Evolutionary conservation across 2,797 vertebrate genomes (phyloP).

Genomic region (Mastacembelus armatus): DNA sequence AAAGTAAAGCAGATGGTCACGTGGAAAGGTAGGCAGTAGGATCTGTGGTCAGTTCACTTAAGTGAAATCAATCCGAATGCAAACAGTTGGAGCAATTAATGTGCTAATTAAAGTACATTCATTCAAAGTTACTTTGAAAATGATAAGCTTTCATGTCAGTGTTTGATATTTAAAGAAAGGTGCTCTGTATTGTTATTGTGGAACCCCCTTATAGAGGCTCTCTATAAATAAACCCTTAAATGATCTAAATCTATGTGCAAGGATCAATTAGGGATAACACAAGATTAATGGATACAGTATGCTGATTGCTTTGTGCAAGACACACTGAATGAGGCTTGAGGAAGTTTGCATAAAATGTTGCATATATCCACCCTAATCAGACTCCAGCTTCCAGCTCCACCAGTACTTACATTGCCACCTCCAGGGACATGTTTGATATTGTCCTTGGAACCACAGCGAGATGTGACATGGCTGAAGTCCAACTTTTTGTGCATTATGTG

Average conservation of each 20-base stretch:
- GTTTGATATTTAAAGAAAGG: constrained; percentile 7
- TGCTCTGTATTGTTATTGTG: neutral
- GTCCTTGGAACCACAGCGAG: constrained; percentile 99
- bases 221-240: neutral
- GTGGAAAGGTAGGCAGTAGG: constrained; percentile 44
- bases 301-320: constrained; percentile 21
- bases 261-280: neutral
- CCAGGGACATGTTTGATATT: constrained; percentile 99
- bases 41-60: constrained; percentile 18
- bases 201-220: constrained; percentile 3
- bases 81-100: constrained; percentile 29
- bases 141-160: constrained; percentile 10
- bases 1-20: constrained; percentile 64
- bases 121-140: constrained; percentile 21
- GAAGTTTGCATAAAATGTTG: constrained; percentile 29
- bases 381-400: constrained; percentile 60
- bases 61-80: constrained; percentile 29
- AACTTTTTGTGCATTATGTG: constrained; percentile 99
- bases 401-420: constrained; percentile 97
- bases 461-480: constrained; percentile 99
- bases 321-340: neutral
- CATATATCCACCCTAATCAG: constrained; percentile 45
- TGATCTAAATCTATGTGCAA: constrained; percentile 8
- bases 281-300: neutral
- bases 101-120: constrained; percentile 25